A percentile compares a stretch with the other conserved stretches of the same genome.
Evolutionary conservation across 2,113 vertebrate genomes (phyloP).

Genomic region (Plecotus auritus): DNA sequence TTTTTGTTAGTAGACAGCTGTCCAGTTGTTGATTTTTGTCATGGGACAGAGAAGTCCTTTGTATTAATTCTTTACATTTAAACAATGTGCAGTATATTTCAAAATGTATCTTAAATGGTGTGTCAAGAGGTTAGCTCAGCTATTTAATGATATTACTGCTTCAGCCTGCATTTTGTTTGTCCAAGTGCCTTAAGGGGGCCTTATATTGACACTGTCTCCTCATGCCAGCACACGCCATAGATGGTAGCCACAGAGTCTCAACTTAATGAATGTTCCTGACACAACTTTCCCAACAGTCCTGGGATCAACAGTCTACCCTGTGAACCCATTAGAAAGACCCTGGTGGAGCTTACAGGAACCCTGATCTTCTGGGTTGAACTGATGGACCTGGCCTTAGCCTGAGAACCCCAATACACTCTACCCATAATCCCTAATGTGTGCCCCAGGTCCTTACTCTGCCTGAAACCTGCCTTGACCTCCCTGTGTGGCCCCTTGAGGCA

Average conservation of each 20-base stretch:
- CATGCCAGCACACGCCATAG: background rate
- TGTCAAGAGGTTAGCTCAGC: background rate
- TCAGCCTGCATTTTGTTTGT: background rate
- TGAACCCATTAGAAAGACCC: background rate
- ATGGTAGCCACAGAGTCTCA: background rate
- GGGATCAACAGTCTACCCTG: background rate
- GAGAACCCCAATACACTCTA: background rate
- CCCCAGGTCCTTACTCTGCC: background rate
- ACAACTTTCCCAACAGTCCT: background rate
- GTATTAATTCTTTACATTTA: background rate
- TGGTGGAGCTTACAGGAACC: background rate
- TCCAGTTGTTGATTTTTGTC: background rate
- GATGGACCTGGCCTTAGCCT: background rate
- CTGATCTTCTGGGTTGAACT: background rate
- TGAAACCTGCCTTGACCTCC: background rate
- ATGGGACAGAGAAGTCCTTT: background rate
- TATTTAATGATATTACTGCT: background rate
- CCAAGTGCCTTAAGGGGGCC: rapidly evolving
- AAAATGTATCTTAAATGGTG: background rate
- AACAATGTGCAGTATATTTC: background rate
- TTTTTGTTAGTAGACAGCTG: background rate
- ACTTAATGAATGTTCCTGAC: background rate
- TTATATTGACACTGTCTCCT: background rate
- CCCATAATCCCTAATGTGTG: background rate
- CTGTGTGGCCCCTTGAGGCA: background rate